Evolutionary conservation across 2,797 vertebrate genomes (phyloP), one percentile per base, ranked within the genome.

Genomic region (Adelosebastes latens): DNA sequence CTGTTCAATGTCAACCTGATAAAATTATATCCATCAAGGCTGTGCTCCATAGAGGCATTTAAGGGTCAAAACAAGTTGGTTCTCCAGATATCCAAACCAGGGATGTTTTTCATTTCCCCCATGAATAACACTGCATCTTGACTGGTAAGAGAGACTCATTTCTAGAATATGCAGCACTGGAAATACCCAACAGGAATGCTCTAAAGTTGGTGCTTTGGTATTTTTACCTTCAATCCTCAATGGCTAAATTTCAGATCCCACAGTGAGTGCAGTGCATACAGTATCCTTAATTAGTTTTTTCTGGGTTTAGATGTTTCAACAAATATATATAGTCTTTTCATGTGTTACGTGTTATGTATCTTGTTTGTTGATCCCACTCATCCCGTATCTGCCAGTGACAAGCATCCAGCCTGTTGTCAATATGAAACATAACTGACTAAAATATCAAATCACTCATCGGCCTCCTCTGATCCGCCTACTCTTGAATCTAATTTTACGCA

Each of bases 1-100:
- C 72, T 77, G 69, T 72, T 80, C 58, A 73, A 53, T 24, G 42
- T 73, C 70, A 80, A 42, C 36, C 58, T 29, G 36, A 70, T 76
- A 76, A 70, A 69, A 74, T 56, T 2, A 49, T 13, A 58, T 81
- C 25, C 64, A 66, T 64, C 65, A 75, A 64, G 66, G 78, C 25
- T 64, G 29, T 29, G 29, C 20, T 64, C 13, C 29, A 32, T 0
- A 10, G 46, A 84, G 53, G 36, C 39, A 72, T 27, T 32, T 61
- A 22, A 75, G 18, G 62, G 71, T 70, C 58, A 77, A 69, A 77
- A 42, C 36, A 24, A 85, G 61, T 7, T 27, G 10, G 2, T 34
- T 22, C 6, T 4, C 9, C 0, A 52, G 25, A 58, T 22, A 22
- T 52, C 22, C 22, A 46, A 71, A 25, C 29, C 20, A 62, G 5